Evolutionary conservation across 2,797 vertebrate genomes (phyloP).

Genomic region (Sebastes umbrosus): DNA sequence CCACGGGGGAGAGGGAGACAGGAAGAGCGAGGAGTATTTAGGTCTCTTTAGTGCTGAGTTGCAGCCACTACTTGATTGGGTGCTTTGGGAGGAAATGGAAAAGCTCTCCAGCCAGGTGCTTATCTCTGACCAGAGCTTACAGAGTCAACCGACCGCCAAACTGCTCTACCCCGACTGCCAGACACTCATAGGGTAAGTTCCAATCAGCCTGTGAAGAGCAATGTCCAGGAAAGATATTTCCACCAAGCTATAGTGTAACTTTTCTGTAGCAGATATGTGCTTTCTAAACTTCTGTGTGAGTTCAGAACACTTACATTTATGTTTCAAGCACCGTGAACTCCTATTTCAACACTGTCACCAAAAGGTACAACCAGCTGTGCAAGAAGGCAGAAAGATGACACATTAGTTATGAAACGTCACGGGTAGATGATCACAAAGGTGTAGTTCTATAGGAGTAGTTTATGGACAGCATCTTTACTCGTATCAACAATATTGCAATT

Average conservation of each 20-base stretch:
- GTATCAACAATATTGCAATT: background rate
- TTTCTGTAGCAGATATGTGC: slow-evolving; percentile 35
- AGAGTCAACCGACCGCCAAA: slow-evolving; percentile 68
- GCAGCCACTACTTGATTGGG: slow-evolving; percentile 72
- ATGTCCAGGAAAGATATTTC: slow-evolving; percentile 62
- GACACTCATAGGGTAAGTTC: slow-evolving; percentile 59
- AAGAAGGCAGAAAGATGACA: background rate
- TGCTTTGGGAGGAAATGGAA: slow-evolving; percentile 76
- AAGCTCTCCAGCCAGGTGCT: slow-evolving; percentile 81
- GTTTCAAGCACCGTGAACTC: slow-evolving; percentile 9
- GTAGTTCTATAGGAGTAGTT: background rate
- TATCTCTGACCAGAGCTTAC: slow-evolving; percentile 78
- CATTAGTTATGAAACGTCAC: background rate
- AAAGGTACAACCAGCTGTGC: background rate
- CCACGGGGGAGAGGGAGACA: slow-evolving; percentile 15
- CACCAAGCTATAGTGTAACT: slow-evolving; percentile 43
- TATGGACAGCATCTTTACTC: background rate
- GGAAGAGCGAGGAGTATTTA: slow-evolving; percentile 64
- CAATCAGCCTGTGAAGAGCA: slow-evolving; percentile 61
- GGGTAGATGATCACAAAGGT: slow-evolving; percentile 4
- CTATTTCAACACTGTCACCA: slow-evolving; percentile 14
- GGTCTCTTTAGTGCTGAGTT: slow-evolving; percentile 73
- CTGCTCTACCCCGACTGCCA: slow-evolving; percentile 62
- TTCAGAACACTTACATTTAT: slow-evolving; percentile 6
- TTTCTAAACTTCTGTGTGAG: slow-evolving; percentile 44